A percentile compares a stretch with the other conserved stretches of the same genome.
These are phyloP conservation scores for Hetaerina americana DNA, from an alignment of 1,140 invertebrate genomes.

Conservation along the genomic window DNA sequence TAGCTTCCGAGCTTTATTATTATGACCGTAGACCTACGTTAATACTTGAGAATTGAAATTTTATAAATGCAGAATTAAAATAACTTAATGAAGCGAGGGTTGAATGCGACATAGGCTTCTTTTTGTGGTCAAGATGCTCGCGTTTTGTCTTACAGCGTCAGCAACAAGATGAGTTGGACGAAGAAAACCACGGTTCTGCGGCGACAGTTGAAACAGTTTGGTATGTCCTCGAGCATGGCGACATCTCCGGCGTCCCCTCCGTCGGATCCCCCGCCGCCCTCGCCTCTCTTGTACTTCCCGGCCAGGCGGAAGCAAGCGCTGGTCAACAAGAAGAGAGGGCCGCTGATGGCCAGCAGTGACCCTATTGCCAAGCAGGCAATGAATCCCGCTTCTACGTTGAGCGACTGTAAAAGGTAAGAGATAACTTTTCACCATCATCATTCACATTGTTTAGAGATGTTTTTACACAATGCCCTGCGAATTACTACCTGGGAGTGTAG, in stretches of 20 bases:
- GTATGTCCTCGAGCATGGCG: not conserved
- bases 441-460: no score
- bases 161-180: not conserved
- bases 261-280: not conserved
- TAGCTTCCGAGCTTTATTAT: no score
- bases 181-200: not conserved
- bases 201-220: not conserved
- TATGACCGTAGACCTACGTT: no score
- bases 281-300: not conserved
- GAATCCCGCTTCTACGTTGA: slow-evolving; percentile 33
- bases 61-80: no score
- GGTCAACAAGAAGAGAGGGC: slow-evolving; percentile 13
- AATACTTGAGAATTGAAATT: not conserved
- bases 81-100: no score
- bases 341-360: slow-evolving; percentile 22
- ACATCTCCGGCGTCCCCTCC: not conserved
- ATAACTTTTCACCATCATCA: no score
- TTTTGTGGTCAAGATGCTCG: no score
- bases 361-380: slow-evolving; percentile 28
- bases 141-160: slow-evolving; percentile 4
- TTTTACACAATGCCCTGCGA: no score
- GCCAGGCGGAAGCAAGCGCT: slow-evolving; percentile 14
- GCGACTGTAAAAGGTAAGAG: no score
- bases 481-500: no score
- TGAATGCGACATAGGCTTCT: no score